Base-by-base conservation (phyloP, 2,113 vertebrate species). In the Phyllostomus discolor region DNA sequence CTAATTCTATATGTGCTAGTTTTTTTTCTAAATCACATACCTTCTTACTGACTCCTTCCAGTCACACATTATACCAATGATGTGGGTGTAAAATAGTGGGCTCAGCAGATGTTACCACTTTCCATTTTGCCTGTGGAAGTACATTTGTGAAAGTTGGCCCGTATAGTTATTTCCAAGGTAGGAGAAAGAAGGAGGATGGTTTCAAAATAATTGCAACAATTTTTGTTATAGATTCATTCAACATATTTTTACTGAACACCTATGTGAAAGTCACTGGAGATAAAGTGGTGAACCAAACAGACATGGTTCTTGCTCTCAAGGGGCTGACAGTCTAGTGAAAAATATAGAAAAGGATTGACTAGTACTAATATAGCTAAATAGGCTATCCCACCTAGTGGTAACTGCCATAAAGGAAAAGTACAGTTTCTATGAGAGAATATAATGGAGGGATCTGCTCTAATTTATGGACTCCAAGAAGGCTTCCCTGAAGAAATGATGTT, bases 141-240 rank as follows among this genome's bases (percentile, higher is more conserved):
- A 54, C 28, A 35, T 88, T n/a, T 67, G 28, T 90, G 67, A 94
- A 93, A 95, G 31, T 70, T 46, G 15, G 26, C 69, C 59, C 8
- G 95, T 78, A 50, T 33, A 78, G 33, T 64, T 35, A 78, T 28
- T 64, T 96, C 70, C 11, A 91, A 92, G 66, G 62, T 20, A 85
- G 41, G 62, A 94, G 52, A 26, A 48, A 92, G 43, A 24, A 83
- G 20, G 33, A 90, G 38, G n/a, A 33, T 88, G 86, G 33, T 89
- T 94, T 97, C 88, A 59, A 93, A 97, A 75, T 89, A 91, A 94
- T 91, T 69, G 41, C 33, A 62, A 57, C 26, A 50, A 33, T 38
- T 91, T 97, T 90, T 87, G 59, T 91, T 91, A 10, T 28, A 73
- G 50, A 90, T 87, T 92, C 11, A 70, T 92, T 81, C 11, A 93